Percentiles rank a stretch among this genome's conserved stretches.
Conservation (phyloP, 2,797 vertebrate species). For the Lagorchestes hirsutus region DNA sequence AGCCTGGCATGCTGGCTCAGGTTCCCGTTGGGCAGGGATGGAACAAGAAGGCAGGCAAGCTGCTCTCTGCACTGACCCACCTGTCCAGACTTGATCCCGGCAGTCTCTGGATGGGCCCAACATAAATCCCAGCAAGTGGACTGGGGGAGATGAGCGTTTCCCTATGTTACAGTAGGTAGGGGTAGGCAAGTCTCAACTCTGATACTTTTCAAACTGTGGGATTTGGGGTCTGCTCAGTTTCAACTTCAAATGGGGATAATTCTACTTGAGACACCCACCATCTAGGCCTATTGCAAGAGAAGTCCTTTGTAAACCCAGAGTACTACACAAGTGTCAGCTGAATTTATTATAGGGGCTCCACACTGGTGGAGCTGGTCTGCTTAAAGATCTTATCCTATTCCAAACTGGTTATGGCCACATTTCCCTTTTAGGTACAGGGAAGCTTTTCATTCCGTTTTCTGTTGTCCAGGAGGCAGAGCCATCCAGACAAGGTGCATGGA, state of each 20-base stretch:
- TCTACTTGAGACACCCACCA: background rate
- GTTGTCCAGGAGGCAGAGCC: background rate
- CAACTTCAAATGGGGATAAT: background rate
- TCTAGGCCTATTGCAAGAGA: background rate
- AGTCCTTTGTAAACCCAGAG: background rate
- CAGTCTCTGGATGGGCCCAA: background rate
- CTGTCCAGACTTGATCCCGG: conserved; percentile 69
- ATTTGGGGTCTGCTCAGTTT: background rate
- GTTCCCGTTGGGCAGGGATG: background rate
- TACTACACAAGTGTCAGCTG: background rate
- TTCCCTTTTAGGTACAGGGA: background rate
- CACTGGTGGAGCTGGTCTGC: background rate
- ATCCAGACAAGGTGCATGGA: background rate
- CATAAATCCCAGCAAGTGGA: background rate
- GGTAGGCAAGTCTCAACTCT: background rate
- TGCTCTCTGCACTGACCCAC: conserved; percentile 28
- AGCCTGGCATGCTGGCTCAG: background rate
- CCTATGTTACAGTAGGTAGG: background rate
- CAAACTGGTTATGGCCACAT: background rate
- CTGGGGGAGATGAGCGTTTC: background rate
- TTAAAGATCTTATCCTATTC: background rate
- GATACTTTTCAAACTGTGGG: background rate
- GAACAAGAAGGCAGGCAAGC: conserved; percentile 56
- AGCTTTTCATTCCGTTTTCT: background rate
- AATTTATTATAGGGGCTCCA: background rate